Conservation (phyloP, 1,140 invertebrate genomes). For the Sycophaga agraensis region DNA sequence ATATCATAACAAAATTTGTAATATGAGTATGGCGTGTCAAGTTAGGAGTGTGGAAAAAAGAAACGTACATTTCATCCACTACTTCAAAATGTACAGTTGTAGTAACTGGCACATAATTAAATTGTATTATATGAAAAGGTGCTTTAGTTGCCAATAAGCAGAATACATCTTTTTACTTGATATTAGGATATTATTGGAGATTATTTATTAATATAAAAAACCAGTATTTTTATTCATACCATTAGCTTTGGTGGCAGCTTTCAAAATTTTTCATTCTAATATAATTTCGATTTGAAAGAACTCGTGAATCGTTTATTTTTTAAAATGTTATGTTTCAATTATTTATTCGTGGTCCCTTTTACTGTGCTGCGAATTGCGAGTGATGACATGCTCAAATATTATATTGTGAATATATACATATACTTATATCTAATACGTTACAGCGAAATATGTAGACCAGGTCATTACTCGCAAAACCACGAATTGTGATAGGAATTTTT, state of each 20-base stretch:
- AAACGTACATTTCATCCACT: constrained; percentile 11
- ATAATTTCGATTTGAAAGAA: not conserved
- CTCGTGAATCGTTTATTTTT: constrained; percentile 12
- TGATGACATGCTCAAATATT: constrained; percentile 22
- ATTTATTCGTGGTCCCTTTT: not conserved
- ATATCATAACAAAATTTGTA: constrained; percentile 19
- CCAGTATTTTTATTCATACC: constrained; percentile 24
- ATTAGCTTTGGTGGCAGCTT: constrained; percentile 17
- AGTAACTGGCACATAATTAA: constrained; percentile 20
- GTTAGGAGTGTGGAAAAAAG: not conserved
- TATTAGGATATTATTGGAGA: constrained; percentile 21
- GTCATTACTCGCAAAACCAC: constrained; percentile 20
- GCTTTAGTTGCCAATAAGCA: constrained; percentile 32
- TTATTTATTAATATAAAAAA: constrained; percentile 27
- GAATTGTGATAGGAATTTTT: constrained; percentile 28
- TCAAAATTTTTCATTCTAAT: constrained; percentile 6
- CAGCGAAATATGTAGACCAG: constrained; percentile 8
- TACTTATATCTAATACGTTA: constrained; percentile 15
- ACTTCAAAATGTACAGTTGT: constrained; percentile 27
- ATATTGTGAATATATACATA: constrained; percentile 27
- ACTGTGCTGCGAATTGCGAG: constrained; percentile 24
- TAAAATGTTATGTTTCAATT: constrained; percentile 11
- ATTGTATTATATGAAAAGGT: constrained; percentile 40
- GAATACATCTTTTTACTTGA: constrained; percentile 15
- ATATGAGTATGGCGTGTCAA: constrained; percentile 14